phyloP scores from a whole-genome alignment of 2,113 vertebrate genomes.

The Haplochromis burtoni region DNA sequence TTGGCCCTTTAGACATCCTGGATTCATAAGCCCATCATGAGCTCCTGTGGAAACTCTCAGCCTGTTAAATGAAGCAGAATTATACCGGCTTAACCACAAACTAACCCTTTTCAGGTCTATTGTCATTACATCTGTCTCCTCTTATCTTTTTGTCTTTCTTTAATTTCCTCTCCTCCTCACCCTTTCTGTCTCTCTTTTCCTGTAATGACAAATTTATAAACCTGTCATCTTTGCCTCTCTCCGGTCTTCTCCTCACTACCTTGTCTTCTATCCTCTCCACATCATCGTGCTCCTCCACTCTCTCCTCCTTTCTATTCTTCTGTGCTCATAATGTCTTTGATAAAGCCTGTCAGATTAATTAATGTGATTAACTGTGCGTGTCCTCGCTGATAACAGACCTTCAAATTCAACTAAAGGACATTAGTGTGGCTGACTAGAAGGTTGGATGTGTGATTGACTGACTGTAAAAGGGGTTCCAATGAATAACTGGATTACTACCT shows the following conservation, averaged over 20 bases:
- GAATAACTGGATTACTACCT: not conserved
- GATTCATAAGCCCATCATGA: constrained; percentile 14
- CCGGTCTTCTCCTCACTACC: not conserved
- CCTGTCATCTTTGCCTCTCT: constrained; percentile 3
- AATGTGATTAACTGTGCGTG: constrained; percentile 42
- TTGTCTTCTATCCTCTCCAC: not conserved
- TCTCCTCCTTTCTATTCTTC: constrained; percentile 14
- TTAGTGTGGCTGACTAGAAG: not conserved
- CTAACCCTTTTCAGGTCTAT: constrained; percentile 22
- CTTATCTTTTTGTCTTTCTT: constrained; percentile 38
- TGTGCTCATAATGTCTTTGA: constrained; percentile 38
- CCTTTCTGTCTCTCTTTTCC: not conserved
- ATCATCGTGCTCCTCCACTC: not conserved
- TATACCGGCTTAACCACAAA: constrained; percentile 42
- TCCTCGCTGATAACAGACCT: constrained; percentile 40
- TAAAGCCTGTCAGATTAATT: constrained; percentile 62
- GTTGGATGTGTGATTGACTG: constrained; percentile 1
- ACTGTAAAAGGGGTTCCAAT: not conserved
- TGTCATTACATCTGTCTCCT: constrained; percentile 37
- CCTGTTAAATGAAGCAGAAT: constrained; percentile 36
- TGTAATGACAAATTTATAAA: constrained; percentile 35
- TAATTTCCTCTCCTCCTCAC: constrained; percentile 30
- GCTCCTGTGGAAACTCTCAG: constrained; percentile 1
- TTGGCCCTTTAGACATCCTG: not conserved
- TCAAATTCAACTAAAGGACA: constrained; percentile 35